Evolutionary conservation across 2,113 vertebrate species (phyloP), one percentile per base, ranked within the genome.

Genomic region (Bagarius yarrelli): DNA sequence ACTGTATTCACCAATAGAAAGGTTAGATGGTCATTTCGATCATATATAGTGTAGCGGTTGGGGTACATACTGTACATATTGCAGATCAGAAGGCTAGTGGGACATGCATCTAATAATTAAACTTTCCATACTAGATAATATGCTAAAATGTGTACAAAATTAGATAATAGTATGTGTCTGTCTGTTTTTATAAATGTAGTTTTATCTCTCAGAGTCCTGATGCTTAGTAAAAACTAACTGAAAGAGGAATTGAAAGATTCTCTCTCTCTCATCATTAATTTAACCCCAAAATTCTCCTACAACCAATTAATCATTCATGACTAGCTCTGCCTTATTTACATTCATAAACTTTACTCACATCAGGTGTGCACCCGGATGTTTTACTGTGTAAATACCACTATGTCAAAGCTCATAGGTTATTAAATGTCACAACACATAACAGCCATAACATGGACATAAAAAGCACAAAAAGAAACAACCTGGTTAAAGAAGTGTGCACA

Each of bases 1-100:
- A 79, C 95, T 96, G 77, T 69, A 80, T 13, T 84, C 14, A n/a
- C 19, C 66, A 32, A 34, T 55, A 77, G 5, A 83, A 21, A 5
- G 5, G 44, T 47, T 47, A 47, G 5, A 47, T 47, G 5, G 44
- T 47, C 44, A 47, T 47, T 47, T 47, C 44, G 44, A 47, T 1
- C 1, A 8, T 6, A 4, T 47, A 47, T 47, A 47, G 5, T 47
- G 44, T 11, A 47, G 44, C 44, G 11, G 44, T 47, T 47, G 44
- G 1, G 11, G 44, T 9, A 47, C 44, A 47, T 47, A 47, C 5
- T 47, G 44, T 47, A 9, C 44, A 47, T 47, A 47, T 47, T 47
- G 44, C 44, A 47, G 44, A 8, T 47, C 69, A 30, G 44, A n/a
- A 25, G 23, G 12, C 4, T 66, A 34, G 30, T 66, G 63, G 34